Percentiles rank a stretch among this genome's conserved stretches.
phyloP scores from a whole-genome alignment of 2,797 vertebrate genomes.

The Labeo calbasu region DNA sequence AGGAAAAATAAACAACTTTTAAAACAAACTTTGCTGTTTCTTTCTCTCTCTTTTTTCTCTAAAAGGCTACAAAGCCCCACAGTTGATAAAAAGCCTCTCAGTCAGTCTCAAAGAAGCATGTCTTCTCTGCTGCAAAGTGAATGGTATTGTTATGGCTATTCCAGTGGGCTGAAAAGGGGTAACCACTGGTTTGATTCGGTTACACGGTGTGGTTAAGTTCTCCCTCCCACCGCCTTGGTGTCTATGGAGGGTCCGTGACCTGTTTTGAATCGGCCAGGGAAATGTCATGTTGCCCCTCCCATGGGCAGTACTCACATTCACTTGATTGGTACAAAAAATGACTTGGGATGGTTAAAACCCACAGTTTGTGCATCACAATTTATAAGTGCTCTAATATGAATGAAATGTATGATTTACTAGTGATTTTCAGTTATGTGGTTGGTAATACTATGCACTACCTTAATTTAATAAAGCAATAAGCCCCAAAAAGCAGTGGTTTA shows the following conservation, averaged over 20 bases:
- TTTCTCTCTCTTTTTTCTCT: constrained; percentile 31
- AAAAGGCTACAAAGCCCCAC: constrained; percentile 57
- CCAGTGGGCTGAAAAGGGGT: constrained; percentile 96
- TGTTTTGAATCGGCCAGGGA: constrained; percentile 97
- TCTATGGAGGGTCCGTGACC: constrained; percentile 98
- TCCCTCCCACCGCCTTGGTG: constrained; percentile 99
- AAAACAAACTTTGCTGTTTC: constrained; percentile 50
- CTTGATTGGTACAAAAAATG: constrained; percentile 97
- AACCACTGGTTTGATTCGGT: constrained; percentile 99
- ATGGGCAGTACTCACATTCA: constrained; percentile 96
- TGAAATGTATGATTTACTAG: constrained; percentile 5
- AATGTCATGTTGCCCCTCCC: constrained; percentile 99
- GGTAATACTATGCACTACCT: neutral
- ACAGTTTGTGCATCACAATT: constrained; percentile 86
- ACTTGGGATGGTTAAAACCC: constrained; percentile 90
- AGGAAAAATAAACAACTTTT: constrained; percentile 50
- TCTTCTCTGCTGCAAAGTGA: constrained; percentile 89
- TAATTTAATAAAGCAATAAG: neutral
- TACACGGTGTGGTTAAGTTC: constrained; percentile 98
- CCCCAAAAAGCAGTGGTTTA: too few species aligned
- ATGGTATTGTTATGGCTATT: constrained; percentile 95
- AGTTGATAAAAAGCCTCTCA: constrained; percentile 61
- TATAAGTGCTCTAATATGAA: constrained; percentile 76
- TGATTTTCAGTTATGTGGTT: neutral
- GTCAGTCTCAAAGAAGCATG: constrained; percentile 64